phyloP scores from a whole-genome alignment of 2,113 vertebrate genomes.

The Brachyhypopomus gauderio region DNA sequence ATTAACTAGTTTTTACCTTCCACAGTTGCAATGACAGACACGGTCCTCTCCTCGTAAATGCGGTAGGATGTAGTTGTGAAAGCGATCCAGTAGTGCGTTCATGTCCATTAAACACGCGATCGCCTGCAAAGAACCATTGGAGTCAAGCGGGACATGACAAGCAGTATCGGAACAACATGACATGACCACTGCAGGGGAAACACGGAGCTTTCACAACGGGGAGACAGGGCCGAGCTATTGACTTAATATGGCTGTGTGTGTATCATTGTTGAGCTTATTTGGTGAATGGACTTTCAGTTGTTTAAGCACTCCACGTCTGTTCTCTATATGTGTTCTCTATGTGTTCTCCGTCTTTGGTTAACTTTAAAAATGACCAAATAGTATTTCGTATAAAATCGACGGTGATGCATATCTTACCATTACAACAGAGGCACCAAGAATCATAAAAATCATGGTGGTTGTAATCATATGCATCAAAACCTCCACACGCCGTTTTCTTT shows the following conservation, averaged over 20 bases:
- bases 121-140: slow-evolving; percentile 93
- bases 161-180: slow-evolving; percentile 70
- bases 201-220: slow-evolving; percentile 56
- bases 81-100: slow-evolving; percentile 99
- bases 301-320: slow-evolving; percentile 21
- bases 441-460: slow-evolving; percentile 99
- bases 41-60: slow-evolving; percentile 98
- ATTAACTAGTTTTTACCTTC: slow-evolving; percentile 81
- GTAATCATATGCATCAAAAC: slow-evolving; percentile 94
- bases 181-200: slow-evolving; percentile 45
- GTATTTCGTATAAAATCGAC: background rate
- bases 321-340: background rate
- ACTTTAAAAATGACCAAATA: too few species aligned
- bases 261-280: slow-evolving; percentile 2
- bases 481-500: slow-evolving; percentile 73
- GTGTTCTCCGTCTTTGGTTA: too few species aligned
- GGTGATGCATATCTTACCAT: slow-evolving; percentile 85
- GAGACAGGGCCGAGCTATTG: slow-evolving; percentile 29
- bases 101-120: slow-evolving; percentile 99
- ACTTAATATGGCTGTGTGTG: slow-evolving; percentile 17
- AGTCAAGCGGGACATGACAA: slow-evolving; percentile 87
- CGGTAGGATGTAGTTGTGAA: slow-evolving; percentile 99
- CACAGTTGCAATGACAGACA: slow-evolving; percentile 99
- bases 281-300: slow-evolving; percentile 36
- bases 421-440: slow-evolving; percentile 96